Percentiles rank a stretch among this genome's conserved stretches.
These are phyloP conservation scores for Drosophila seclusa DNA, from an alignment of 2,888 invertebrate genomes.

Conservation along the genomic window DNA sequence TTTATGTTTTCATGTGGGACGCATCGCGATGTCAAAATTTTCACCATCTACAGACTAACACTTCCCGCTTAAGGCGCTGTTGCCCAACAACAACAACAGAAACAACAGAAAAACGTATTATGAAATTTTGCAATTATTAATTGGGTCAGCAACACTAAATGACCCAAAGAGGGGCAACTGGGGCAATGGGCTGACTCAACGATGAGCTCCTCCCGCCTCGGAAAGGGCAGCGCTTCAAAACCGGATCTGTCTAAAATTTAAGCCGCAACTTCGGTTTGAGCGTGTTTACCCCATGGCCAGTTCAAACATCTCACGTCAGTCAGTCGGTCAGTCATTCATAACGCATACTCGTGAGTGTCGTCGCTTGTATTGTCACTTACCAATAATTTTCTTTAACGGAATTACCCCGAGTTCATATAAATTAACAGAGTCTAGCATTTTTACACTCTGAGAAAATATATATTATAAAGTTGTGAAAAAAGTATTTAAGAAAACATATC, in stretches of 20 bases:
- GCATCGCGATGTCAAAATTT: constrained; percentile 51
- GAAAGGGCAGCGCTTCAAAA: constrained; percentile 63
- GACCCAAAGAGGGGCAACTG: constrained; percentile 49
- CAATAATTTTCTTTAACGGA: constrained; percentile 51
- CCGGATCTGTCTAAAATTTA: constrained; percentile 57
- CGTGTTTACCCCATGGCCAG: constrained; percentile 65
- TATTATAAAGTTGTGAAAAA: background rate
- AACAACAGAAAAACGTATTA: constrained; percentile 36
- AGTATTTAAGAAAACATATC: too few species aligned
- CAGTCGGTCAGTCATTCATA: constrained; percentile 43
- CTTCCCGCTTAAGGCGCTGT: constrained; percentile 67
- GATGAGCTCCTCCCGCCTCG: constrained; percentile 15
- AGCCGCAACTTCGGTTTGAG: constrained; percentile 21
- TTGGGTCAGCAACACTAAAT: constrained; percentile 62
- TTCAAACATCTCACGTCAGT: constrained; percentile 33
- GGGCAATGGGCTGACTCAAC: constrained; percentile 41
- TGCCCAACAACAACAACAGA: constrained; percentile 4
- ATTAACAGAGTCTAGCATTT: constrained; percentile 46
- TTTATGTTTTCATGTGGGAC: constrained; percentile 60
- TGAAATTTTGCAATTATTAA: constrained; percentile 73
- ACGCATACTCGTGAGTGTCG: constrained; percentile 20
- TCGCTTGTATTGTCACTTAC: constrained; percentile 42
- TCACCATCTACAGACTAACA: constrained; percentile 40
- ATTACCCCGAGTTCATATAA: constrained; percentile 78
- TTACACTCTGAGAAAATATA: background rate